A percentile compares a stretch with the other conserved stretches of the same genome.
Conservation (phyloP, 2,888 invertebrate species). For the Melanotus villosus region DNA sequence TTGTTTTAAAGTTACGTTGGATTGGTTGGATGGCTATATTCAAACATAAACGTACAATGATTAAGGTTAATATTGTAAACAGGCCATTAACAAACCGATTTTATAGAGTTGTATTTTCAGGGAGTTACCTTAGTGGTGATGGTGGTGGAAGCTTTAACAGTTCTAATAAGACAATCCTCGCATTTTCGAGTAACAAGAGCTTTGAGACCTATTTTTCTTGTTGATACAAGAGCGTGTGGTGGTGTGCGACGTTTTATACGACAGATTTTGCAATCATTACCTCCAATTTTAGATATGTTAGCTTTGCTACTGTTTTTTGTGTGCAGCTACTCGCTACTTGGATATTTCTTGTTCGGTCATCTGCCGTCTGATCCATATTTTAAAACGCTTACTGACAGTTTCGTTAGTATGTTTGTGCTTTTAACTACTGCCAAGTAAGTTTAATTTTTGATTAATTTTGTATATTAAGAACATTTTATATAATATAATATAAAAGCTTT, state of each 20-base stretch:
- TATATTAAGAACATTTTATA: not conserved
- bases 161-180: constrained; percentile 84
- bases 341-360: constrained; percentile 85
- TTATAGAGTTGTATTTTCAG: constrained; percentile 71
- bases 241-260: constrained; percentile 82
- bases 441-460: not conserved
- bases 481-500: too few relatives aligned
- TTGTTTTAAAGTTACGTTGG: constrained; percentile 87
- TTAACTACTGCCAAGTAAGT: constrained; percentile 93
- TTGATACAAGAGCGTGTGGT: constrained; percentile 88
- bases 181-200: constrained; percentile 92
- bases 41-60: constrained; percentile 86
- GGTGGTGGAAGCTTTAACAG: constrained; percentile 86
- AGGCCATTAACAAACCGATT: too few relatives aligned
- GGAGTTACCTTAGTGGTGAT: constrained; percentile 83
- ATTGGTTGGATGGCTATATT: constrained; percentile 87
- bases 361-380: constrained; percentile 84
- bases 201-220: constrained; percentile 88
- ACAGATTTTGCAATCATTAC: constrained; percentile 87
- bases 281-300: constrained; percentile 91
- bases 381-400: constrained; percentile 83
- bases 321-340: constrained; percentile 85
- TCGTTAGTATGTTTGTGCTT: constrained; percentile 90
- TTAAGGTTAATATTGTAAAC: too few relatives aligned
- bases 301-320: constrained; percentile 88